Evolutionary conservation across 2,113 vertebrate genomes (phyloP).

Genomic region (Xenopus borealis): DNA sequence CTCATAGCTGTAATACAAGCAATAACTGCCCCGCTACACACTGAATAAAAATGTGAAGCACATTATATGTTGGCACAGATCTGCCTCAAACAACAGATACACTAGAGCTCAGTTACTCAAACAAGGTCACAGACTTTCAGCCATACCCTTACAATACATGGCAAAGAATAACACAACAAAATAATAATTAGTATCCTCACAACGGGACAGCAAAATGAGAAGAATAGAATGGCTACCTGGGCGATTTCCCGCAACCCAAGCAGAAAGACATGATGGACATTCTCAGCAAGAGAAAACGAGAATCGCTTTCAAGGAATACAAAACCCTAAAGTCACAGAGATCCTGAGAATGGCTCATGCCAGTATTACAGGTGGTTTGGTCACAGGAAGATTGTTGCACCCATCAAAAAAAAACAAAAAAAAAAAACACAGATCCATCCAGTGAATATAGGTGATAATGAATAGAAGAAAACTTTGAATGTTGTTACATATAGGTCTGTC

Average conservation of each 20-base stretch:
- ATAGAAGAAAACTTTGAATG: constrained; percentile 50
- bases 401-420: background rate
- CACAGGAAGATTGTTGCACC: background rate
- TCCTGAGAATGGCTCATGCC: constrained; percentile 12
- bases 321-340: no score
- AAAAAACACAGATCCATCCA: background rate
- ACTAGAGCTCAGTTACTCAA: no score
- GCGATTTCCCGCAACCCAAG: constrained; percentile 69
- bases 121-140: no score
- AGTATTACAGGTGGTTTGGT: background rate
- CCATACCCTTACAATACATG: no score
- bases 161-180: no score
- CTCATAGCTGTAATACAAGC: no score
- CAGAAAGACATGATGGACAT: constrained; percentile 72
- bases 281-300: constrained; percentile 47
- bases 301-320: background rate
- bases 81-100: no score
- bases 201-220: no score
- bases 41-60: no score
- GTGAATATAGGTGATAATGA: background rate
- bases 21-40: no score
- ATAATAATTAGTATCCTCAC: no score
- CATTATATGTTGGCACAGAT: no score
- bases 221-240: constrained; percentile 61
- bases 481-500: constrained; percentile 54